These are phyloP conservation scores for Drosophila parabipectinata DNA, from an alignment of 1,140 invertebrate species.

Conservation along the genomic window DNA sequence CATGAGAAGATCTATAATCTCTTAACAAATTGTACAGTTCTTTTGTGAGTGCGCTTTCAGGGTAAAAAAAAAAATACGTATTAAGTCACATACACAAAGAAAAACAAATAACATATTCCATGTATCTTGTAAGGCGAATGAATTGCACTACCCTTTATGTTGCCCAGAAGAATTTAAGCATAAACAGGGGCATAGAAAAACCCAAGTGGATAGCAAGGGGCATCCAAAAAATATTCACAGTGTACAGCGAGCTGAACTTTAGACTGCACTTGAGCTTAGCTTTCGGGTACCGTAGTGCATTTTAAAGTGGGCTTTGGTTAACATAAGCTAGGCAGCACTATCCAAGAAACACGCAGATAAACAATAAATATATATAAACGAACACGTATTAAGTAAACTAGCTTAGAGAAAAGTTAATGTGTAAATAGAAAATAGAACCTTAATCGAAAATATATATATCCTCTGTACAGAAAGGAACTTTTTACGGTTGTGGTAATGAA, in stretches of 20 bases:
- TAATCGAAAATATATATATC: slow-evolving; percentile 5
- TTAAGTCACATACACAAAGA: not conserved
- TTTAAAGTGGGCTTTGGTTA: slow-evolving; percentile 30
- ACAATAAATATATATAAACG: slow-evolving; percentile 1
- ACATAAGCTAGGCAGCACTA: not conserved
- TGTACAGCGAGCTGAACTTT: slow-evolving; percentile 49
- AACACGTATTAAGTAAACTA: not conserved
- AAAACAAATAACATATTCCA: not conserved
- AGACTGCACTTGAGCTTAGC: slow-evolving; percentile 57
- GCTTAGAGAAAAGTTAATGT: slow-evolving; percentile 3
- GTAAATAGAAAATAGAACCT: slow-evolving; percentile 43
- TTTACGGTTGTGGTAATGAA: slow-evolving; percentile 77
- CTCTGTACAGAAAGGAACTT: slow-evolving; percentile 73
- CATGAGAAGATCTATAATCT: not conserved
- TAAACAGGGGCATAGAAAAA: not conserved
- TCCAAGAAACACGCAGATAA: not conserved
- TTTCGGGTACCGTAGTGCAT: slow-evolving; percentile 49
- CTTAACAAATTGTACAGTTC: slow-evolving; percentile 5
- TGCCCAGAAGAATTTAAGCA: not conserved
- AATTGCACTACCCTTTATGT: slow-evolving; percentile 5
- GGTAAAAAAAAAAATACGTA: slow-evolving; percentile 2
- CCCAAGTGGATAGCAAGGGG: not conserved
- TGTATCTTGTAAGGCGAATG: not conserved
- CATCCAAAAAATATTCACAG: slow-evolving; percentile 17
- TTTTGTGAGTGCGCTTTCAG: slow-evolving; percentile 16